Evolutionary conservation across 2,797 vertebrate genomes (phyloP), one percentile per base, ranked within the genome.

Genomic region (Oreortyx pictus): DNA sequence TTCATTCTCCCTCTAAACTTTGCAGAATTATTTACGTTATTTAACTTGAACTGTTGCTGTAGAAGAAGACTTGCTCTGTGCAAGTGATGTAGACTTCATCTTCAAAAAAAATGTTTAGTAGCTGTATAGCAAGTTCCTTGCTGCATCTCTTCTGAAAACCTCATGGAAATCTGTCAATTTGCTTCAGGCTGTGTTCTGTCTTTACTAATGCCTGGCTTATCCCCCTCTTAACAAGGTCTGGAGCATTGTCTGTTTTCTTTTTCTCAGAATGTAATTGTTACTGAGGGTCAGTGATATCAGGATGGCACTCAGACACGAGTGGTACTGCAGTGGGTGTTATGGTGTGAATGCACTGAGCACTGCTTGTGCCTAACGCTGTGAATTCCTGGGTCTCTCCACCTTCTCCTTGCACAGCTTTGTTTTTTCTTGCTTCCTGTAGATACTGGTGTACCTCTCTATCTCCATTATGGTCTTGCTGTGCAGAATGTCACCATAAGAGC

Each of bases 351-450:
- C 79, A 49, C 33, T 5, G 15, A 62, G 57, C 2, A 0, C 11
- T 64, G 61, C 43, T 67, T 59, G 37, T 59, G 79, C 79, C 61
- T 74, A 62, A 66, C 39, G 2, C 16, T 41, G 29, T 57, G 67
- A 59, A 33, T 71, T 71, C 33, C 39, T 29, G 8, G 39, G 25
- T 39, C 6, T 82, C 50, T 84, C 50, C 76, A 2, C 49, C 59
- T 68, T 1, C 9, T 83, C 33, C 47, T 70, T 52, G 90, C 76
- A 57, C 72, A 71, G 85, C 52, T 86, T 49, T 86, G 24, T 86
- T 72, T 91, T 78, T 72, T 80, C 82, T 86, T 91, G 64, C 43
- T 79, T 47, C 43, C 80, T 84, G 50, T 65, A 65, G 73, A 61
- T 67, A 18, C n/a, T 77, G 61, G 31, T 89, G 25, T 86, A 14